Evolutionary conservation across 1,140 invertebrate genomes (phyloP).

Genomic region (Chlorops oryzae): DNA sequence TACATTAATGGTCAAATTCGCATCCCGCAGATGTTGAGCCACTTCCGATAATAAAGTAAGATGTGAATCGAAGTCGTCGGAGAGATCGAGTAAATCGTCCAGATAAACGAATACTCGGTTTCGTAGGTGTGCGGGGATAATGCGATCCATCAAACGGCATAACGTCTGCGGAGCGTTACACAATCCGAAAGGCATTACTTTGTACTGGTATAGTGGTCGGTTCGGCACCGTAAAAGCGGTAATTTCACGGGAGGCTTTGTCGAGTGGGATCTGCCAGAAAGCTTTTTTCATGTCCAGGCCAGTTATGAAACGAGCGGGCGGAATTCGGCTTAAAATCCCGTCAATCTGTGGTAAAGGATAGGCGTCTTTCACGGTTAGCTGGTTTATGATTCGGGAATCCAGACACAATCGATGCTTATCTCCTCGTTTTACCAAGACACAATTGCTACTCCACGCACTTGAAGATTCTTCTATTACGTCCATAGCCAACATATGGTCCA

Average conservation of each 20-base stretch:
- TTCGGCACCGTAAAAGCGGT: constrained; percentile 40
- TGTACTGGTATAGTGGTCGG: constrained; percentile 26
- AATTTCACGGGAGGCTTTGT: constrained; percentile 21
- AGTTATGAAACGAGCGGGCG: constrained; percentile 4
- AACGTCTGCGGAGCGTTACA: constrained; percentile 16
- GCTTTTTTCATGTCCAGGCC: constrained; percentile 18
- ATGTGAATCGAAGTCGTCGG: constrained; percentile 4
- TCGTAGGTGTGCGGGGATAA: constrained; percentile 24
- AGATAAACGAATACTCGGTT: constrained; percentile 22
- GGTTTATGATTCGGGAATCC: not conserved
- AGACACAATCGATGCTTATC: not conserved
- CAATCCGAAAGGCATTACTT: constrained; percentile 25
- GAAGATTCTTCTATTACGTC: not conserved
- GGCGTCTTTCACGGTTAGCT: constrained; percentile 6
- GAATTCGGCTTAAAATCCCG: constrained; percentile 12
- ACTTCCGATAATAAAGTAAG: constrained; percentile 4
- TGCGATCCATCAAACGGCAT: constrained; percentile 14
- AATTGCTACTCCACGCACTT: not conserved
- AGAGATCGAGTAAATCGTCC: constrained; percentile 11
- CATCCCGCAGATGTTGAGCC: not conserved
- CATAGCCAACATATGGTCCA: not conserved
- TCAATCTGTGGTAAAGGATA: constrained; percentile 9
- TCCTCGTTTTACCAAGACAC: not conserved
- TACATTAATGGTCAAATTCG: constrained; percentile 1
- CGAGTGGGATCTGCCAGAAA: constrained; percentile 10